phyloP scores from a whole-genome alignment of 1,140 invertebrate genomes.

The Scaptomyza pallida region DNA sequence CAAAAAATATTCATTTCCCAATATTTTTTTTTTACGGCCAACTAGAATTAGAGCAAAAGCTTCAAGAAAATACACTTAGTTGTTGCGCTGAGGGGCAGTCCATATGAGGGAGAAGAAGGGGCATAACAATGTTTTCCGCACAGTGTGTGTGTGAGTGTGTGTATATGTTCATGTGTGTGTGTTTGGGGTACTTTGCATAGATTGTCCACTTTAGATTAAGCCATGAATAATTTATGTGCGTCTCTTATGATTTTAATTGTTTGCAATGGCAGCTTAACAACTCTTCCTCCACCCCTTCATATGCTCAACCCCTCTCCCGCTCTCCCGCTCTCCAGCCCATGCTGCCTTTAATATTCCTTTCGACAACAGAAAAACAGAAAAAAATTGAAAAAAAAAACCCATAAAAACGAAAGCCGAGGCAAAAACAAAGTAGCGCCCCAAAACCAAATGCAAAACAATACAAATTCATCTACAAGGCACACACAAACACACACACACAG shows the following conservation, averaged over 20 bases:
- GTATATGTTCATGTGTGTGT: conserved; percentile 39
- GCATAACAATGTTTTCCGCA: conserved; percentile 5
- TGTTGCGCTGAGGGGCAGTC: background rate
- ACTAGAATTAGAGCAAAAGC: background rate
- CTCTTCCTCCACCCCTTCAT: conserved; percentile 41
- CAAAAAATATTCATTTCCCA: no score
- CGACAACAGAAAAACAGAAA: conserved; percentile 10
- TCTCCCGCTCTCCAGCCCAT: background rate
- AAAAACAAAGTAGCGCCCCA: conserved; percentile 79
- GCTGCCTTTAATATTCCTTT: conserved; percentile 46
- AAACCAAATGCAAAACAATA: conserved; percentile 82
- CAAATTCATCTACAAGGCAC: conserved; percentile 73
- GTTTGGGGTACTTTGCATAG: conserved; percentile 76
- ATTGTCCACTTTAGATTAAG: conserved; percentile 84
- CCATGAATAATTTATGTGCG: conserved; percentile 84
- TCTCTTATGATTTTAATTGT: conserved; percentile 84
- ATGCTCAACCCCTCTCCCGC: background rate
- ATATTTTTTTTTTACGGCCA: no score
- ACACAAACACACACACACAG: no score
- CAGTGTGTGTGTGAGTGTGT: conserved; percentile 12
- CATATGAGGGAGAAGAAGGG: conserved; percentile 16
- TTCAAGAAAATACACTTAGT: background rate
- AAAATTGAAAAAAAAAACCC: conserved; percentile 21
- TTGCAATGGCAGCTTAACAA: conserved; percentile 83
- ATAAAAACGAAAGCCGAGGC: conserved; percentile 62